A percentile compares a stretch with the other conserved stretches of the same genome.
phyloP scores from a whole-genome alignment of 2,888 invertebrate genomes.

The Andricus curvator region DNA sequence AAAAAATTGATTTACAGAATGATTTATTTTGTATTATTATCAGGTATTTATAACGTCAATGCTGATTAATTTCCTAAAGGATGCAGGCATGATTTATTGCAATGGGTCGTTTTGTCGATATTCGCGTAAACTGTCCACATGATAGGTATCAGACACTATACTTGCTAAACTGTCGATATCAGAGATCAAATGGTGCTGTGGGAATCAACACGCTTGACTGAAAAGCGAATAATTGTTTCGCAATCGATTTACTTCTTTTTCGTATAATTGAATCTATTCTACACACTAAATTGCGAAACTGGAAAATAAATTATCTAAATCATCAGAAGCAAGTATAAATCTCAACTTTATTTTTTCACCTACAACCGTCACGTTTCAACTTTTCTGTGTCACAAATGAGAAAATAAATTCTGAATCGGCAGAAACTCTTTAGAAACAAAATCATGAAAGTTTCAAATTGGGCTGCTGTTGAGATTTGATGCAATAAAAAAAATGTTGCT shows the following conservation, averaged over 20 bases:
- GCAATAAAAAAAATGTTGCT: no score
- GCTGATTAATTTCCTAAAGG: not conserved
- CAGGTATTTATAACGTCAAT: not conserved
- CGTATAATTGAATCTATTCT: conserved; percentile 25
- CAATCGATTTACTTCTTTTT: conserved; percentile 28
- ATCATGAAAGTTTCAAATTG: no score
- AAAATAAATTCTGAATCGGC: not conserved
- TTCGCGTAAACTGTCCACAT: not conserved
- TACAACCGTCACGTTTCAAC: not conserved
- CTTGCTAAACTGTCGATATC: conserved; percentile 16
- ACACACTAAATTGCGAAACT: conserved; percentile 20
- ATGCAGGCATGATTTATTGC: not conserved
- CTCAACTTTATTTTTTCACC: not conserved
- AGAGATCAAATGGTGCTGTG: conserved; percentile 27
- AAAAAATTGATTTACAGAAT: no score
- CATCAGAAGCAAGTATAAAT: not conserved
- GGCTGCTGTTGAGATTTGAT: no score
- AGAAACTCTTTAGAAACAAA: not conserved
- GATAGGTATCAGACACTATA: not conserved
- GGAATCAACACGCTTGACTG: conserved; percentile 31
- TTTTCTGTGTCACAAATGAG: not conserved
- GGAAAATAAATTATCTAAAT: not conserved
- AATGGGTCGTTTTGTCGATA: conserved; percentile 7
- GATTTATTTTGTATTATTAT: not conserved
- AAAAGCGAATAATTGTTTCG: conserved; percentile 28